Evolutionary conservation across 2,797 vertebrate genomes (phyloP).

Genomic region (Silurus aristotelis): DNA sequence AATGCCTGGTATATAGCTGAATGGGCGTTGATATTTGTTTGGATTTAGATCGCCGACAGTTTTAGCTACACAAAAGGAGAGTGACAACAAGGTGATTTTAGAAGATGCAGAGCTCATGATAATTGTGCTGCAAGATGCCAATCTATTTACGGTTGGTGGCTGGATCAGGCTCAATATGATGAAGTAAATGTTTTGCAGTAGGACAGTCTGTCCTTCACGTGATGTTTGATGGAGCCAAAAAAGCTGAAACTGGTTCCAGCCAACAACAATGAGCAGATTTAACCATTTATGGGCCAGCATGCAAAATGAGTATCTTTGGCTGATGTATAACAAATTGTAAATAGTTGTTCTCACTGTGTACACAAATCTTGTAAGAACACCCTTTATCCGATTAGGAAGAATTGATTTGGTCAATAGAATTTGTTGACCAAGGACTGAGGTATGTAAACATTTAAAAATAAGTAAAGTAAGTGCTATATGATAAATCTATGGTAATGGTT

Average conservation of each 20-base stretch:
- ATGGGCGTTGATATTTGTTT: neutral
- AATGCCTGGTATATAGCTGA: neutral
- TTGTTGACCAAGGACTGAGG: neutral
- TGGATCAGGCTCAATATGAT: neutral
- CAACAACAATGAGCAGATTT: neutral
- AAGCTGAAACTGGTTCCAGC: neutral
- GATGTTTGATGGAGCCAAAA: neutral
- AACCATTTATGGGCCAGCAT: neutral
- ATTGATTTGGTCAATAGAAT: neutral
- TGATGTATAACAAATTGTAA: conserved; percentile 9
- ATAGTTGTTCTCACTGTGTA: neutral
- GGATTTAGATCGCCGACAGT: neutral
- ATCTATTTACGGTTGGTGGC: neutral
- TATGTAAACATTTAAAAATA: neutral
- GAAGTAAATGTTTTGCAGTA: neutral
- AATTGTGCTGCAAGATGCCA: neutral
- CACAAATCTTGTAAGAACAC: conserved; percentile 4
- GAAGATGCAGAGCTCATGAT: neutral
- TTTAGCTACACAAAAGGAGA: neutral
- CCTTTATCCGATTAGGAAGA: neutral
- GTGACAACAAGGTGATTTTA: neutral
- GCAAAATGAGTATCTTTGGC: neutral
- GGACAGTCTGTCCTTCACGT: neutral
- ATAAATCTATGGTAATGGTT: neutral
- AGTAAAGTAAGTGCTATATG: too few relatives aligned